phyloP scores from a whole-genome alignment of 2,888 invertebrate genomes.

The Holacanthella duospinosa region DNA sequence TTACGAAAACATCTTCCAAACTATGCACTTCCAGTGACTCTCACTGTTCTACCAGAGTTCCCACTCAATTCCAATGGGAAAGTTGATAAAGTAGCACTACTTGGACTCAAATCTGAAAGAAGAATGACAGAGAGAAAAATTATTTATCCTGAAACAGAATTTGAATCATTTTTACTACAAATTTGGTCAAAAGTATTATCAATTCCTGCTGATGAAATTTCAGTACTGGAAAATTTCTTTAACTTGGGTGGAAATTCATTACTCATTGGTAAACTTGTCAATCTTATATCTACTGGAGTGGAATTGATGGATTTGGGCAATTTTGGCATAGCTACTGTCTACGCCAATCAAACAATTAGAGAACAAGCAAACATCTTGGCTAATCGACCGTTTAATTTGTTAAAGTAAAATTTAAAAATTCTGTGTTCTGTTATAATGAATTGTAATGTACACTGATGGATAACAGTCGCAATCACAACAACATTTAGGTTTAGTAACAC shows the following conservation, averaged over 20 bases:
- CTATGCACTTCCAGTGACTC: neutral
- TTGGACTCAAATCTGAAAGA: neutral
- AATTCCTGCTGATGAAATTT: neutral
- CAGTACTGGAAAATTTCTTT: neutral
- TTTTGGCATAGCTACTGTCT: neutral
- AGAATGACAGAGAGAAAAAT: neutral
- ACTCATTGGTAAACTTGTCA: neutral
- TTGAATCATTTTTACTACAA: neutral
- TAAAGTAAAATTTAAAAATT: no score
- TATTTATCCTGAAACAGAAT: neutral
- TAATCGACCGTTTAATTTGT: no score
- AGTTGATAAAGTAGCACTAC: neutral
- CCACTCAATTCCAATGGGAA: neutral
- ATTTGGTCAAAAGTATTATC: neutral
- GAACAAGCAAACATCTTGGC: neutral
- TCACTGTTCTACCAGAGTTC: neutral
- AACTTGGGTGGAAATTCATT: neutral
- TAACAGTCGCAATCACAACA: no score
- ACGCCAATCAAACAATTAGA: neutral
- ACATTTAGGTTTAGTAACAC: no score
- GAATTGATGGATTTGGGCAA: neutral
- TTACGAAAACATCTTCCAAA: neutral
- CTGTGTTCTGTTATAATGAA: no score
- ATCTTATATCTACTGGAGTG: neutral
- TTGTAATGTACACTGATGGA: no score